Evolutionary conservation across 35 echinoderm and acorn worm species (phyloP), one percentile per base, ranked within the genome.

Genomic region (Diadema setosum): DNA sequence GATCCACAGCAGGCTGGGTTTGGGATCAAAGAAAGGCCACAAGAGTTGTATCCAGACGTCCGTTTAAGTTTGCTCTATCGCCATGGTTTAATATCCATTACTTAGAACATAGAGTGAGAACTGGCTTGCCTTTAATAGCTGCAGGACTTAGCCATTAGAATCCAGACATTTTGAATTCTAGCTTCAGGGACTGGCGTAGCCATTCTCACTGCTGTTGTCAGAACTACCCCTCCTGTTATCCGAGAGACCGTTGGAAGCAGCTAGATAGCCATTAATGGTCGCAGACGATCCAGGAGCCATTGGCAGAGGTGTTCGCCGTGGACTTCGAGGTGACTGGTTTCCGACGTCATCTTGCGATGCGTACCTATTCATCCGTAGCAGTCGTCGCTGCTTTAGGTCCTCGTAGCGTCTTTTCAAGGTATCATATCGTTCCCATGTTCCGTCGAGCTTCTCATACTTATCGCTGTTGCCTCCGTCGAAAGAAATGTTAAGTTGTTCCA

Each of bases 391-490:
- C 41, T 87, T 87, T 42, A 96, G 56, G 18, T 91, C 94, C 46
- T 91, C 89, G 75, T 96, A 96, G 50, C 86, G 58, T 59, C 63
- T 87, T 69, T 80, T 87, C 41, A 96, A 56, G 15, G 94, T 96
- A 46, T 96, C 94, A 35, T 96, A 96, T 50, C 90, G 86, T 43
- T 96, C 94, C 89, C 89, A 96, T 20, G 83, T 81, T 18, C 49
- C 78, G 45, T 96, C 91, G 39, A 75, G 80, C 3, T 80, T 73
- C 41, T 84, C 59, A 30, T 92, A 81, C 46, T 49, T 67, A 31
- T 52, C 74, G 48, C 78, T 70, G 26, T 82, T 87, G 1, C 80
- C 80, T 17, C 81, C 88, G 30, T 83, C 61, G 26, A 83, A 56
- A 30, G 81, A 83, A 58, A 58, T 84, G 76, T 89, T 89, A 14